Conservation (phyloP, 2,113 vertebrate genomes). For the Etia nguti region DNA sequence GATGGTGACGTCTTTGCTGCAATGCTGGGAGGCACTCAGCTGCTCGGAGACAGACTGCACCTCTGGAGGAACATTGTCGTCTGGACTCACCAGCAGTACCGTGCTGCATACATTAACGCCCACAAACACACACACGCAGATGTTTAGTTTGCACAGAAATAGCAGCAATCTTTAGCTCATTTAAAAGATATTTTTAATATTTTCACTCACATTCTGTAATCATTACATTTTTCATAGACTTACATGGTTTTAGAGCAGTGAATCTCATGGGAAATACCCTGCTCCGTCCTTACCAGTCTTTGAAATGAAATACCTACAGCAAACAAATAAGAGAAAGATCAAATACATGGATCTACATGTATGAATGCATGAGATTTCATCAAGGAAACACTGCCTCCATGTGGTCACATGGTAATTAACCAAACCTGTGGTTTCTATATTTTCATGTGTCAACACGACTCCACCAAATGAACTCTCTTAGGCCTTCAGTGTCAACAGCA, state of each 20-base stretch:
- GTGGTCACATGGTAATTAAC: neutral
- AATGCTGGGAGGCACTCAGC: conserved; percentile 63
- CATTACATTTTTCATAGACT: conserved; percentile 47
- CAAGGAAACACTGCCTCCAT: neutral
- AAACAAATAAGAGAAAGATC: neutral
- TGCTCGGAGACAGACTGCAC: conserved; percentile 79
- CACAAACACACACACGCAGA: neutral
- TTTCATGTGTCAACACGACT: neutral
- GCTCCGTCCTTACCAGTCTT: conserved; percentile 84
- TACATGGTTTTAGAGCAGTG: conserved; percentile 80
- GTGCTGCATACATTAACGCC: neutral
- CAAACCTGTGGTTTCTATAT: neutral
- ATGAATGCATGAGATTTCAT: neutral
- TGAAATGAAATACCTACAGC: conserved; percentile 87
- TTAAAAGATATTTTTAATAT: neutral
- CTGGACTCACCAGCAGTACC: conserved; percentile 44
- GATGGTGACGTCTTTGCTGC: conserved; percentile 54
- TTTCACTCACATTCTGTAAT: neutral
- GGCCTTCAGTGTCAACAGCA: neutral
- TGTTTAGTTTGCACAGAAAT: neutral
- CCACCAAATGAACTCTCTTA: neutral
- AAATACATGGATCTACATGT: neutral
- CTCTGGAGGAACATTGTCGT: conserved; percentile 71
- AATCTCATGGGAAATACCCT: conserved; percentile 72
- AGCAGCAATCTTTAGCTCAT: neutral